These are phyloP conservation scores for Dinoponera quadriceps DNA, from an alignment of 1,140 invertebrate species.

Conservation along the genomic window DNA sequence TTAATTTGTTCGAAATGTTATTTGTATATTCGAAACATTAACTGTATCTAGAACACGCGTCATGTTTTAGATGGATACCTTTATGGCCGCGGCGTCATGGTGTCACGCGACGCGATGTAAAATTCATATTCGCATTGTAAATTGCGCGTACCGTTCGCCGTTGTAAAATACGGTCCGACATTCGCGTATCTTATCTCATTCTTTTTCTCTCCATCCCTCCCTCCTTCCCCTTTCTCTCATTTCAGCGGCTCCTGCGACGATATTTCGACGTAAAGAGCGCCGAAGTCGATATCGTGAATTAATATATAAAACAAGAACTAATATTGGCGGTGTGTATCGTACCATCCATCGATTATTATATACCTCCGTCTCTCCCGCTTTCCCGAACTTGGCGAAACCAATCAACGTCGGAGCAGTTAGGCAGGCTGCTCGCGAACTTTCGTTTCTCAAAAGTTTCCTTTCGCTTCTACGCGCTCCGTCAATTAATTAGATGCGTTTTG, in stretches of 20 bases:
- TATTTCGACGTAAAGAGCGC: conserved; percentile 9
- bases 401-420: conserved; percentile 50
- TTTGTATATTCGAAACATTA: neutral
- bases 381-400: conserved; percentile 47
- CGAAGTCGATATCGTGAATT: conserved; percentile 31
- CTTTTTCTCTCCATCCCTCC: neutral
- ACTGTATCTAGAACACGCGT: conserved; percentile 3
- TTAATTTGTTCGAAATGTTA: conserved; percentile 8
- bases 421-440: conserved; percentile 44
- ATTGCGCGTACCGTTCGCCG: neutral
- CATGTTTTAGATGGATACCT: neutral
- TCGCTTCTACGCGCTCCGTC: conserved; percentile 43
- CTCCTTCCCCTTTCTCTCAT: too few species aligned
- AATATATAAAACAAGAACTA: conserved; percentile 25
- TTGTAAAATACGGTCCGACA: neutral
- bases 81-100: neutral
- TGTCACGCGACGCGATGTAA: neutral
- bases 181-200: neutral
- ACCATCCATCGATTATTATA: conserved; percentile 40
- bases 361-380: neutral
- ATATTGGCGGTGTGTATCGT: neutral
- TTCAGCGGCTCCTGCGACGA: neutral
- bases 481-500: conserved; percentile 71
- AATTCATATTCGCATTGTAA: neutral
- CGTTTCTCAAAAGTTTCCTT: conserved; percentile 56